Evolutionary conservation across 2,888 invertebrate genomes (phyloP), one percentile per base, ranked within the genome.

Genomic region (Ophion costatus): DNA sequence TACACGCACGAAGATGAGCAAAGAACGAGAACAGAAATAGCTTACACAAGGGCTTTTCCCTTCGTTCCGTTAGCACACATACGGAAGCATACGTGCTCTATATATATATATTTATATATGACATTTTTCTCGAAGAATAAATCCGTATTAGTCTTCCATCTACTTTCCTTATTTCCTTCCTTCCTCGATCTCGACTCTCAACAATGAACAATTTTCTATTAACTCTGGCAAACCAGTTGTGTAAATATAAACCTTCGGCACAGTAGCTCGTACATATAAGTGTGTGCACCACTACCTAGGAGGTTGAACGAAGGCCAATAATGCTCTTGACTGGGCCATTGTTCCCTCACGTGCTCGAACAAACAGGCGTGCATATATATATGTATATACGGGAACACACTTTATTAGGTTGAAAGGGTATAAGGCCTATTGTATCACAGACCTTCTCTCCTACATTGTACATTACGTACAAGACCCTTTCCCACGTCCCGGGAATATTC

Each of bases 191-290:
- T 64, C 69, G 70, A 69, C 56, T 77, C 76, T 74, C 86, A 80
- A 84, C 83, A 85, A 86, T 85, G 85, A 81, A 79, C 87, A 76
- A 82, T 84, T 84, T 82, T 84, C 82, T 85, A 84, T 82, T 80
- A 82, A 86, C 84, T 84, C 71, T 80, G 74, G 67, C 79, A 80
- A 84, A 77, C 84, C 82, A 78, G 78, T 83, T 78, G 78, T 70
- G 86, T 81, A 83, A 83, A 86, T 81, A 85, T 85, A 82, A 82
- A 80, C 73, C 66, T 56, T 66, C 61, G 42, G 57, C 42, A 57
- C 38, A 73, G 51, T 64, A 42, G 59, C 56, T 59, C 38, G 38
- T 33, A n/a, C 24, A 45, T 70, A 45, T 24, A 45, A 59, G 42
- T 80, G 74, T 61, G 45, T 45, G 73, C 61, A 66, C 67, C 24